Base-by-base conservation (phyloP, 1,140 invertebrate species). In the Latrodectus geometricus region DNA sequence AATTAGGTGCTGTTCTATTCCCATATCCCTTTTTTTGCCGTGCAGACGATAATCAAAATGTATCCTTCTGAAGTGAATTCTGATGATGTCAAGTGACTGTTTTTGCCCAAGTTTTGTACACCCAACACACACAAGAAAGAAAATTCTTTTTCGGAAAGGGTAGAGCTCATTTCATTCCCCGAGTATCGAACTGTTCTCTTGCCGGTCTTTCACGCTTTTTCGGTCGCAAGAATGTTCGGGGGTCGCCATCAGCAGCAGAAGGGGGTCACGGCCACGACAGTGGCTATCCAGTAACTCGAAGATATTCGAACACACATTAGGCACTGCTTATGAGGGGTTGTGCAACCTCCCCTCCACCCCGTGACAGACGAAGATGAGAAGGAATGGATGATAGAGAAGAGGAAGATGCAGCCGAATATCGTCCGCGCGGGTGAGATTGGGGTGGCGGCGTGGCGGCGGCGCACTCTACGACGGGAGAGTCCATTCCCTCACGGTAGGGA, bases 391-490 rank as follows among this genome's bases (percentile, higher is more conserved):
- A 20, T n/a, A n/a, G 11, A 20, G 68, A 21, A 21, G 68, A 69
- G 79, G 69, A 68, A 70, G 69, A 54, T 72, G 66, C 79, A 23
- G 54, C 61, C 76, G 61, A 72, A 72, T 49, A 81, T 81, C 79
- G 66, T 81, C 68, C 68, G 66, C 79, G 21, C 50, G 20, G 66
- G 65, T 21, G 78, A 56, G 81, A 50, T 17, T 21, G 72, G 70
- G 50, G 2, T 35, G 9, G 81, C 14, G 69, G 68, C 20, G 56
- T 14, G 68, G 20, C 12, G 54, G 56, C 74, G 69, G 66, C 69
- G 66, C 79, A 68, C 79, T 66, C 79, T 82, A 48, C n/a, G 69
- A 73, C 20, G 80, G 80, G 35, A n/a, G 82, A 84, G 72, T 84
- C 82, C 82, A 84, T 84, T 84, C 56, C 48, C 9, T 15, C n/a